Conservation (phyloP, 1,140 invertebrate genomes). For the Samia ricini region DNA sequence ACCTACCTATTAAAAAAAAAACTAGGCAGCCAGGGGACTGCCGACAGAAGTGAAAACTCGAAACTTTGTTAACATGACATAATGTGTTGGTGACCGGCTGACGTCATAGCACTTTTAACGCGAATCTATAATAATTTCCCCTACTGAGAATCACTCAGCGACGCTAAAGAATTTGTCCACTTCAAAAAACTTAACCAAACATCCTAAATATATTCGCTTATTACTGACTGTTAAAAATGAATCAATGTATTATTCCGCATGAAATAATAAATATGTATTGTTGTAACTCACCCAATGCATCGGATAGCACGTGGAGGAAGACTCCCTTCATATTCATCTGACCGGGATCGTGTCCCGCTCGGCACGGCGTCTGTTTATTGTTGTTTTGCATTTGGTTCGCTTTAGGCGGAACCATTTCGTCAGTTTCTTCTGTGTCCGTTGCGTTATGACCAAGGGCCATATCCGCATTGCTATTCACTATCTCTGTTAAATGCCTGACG, state of each 20-base stretch:
- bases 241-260: background rate
- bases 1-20: too few relatives aligned
- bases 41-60: too few relatives aligned
- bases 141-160: too few relatives aligned
- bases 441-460: slow-evolving; percentile 72
- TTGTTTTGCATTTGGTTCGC: slow-evolving; percentile 43
- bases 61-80: too few relatives aligned
- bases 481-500: slow-evolving; percentile 59
- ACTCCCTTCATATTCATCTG: slow-evolving; percentile 99
- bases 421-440: slow-evolving; percentile 89
- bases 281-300: slow-evolving; percentile 85
- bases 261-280: background rate
- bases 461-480: slow-evolving; percentile 68
- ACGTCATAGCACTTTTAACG: too few relatives aligned
- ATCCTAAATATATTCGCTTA: too few relatives aligned
- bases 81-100: too few relatives aligned
- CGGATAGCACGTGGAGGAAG: slow-evolving; percentile 97
- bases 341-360: slow-evolving; percentile 79
- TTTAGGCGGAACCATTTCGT: slow-evolving; percentile 81
- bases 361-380: slow-evolving; percentile 54
- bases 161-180: too few relatives aligned
- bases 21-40: too few relatives aligned
- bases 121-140: too few relatives aligned
- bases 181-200: too few relatives aligned
- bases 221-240: too few relatives aligned